phyloP scores from a whole-genome alignment of 2,888 invertebrate genomes.

The Eupithecia subfuscata region DNA sequence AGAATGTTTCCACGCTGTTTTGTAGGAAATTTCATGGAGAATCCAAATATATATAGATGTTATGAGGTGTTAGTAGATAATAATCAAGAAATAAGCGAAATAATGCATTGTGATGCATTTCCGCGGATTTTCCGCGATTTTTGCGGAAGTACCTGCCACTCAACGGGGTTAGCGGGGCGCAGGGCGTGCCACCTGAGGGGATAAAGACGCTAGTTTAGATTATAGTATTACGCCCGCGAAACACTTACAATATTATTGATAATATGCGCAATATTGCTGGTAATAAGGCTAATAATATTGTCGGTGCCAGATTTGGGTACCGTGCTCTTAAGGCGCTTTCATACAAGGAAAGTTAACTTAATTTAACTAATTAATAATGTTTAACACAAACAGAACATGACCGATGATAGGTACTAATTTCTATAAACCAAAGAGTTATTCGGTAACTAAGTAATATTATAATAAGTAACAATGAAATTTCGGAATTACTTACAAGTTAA shows the following conservation, averaged over 20 bases:
- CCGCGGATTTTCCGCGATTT: no score
- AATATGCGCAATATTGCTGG: not conserved
- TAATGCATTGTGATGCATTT: no score
- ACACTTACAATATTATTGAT: conserved; percentile 8
- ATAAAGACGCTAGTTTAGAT: conserved; percentile 26
- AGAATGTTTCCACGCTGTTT: no score
- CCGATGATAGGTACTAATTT: not conserved
- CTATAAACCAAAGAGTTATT: not conserved
- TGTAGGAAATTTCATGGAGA: no score
- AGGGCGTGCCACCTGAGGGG: no score
- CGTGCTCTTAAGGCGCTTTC: conserved; percentile 32
- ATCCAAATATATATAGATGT: no score
- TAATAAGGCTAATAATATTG: not conserved
- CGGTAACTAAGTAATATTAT: not conserved
- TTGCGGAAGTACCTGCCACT: no score
- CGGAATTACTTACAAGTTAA: not conserved
- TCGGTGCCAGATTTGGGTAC: conserved; percentile 3
- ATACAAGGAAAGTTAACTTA: conserved; percentile 16
- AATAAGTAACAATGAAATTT: not conserved
- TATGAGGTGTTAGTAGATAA: no score
- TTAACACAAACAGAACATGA: not conserved
- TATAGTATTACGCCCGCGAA: conserved; percentile 26
- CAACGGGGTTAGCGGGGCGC: no score
- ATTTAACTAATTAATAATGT: not conserved
- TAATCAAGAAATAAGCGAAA: no score